Evolutionary conservation across 2,797 vertebrate genomes (phyloP).

Genomic region (Thaleichthys pacificus): DNA sequence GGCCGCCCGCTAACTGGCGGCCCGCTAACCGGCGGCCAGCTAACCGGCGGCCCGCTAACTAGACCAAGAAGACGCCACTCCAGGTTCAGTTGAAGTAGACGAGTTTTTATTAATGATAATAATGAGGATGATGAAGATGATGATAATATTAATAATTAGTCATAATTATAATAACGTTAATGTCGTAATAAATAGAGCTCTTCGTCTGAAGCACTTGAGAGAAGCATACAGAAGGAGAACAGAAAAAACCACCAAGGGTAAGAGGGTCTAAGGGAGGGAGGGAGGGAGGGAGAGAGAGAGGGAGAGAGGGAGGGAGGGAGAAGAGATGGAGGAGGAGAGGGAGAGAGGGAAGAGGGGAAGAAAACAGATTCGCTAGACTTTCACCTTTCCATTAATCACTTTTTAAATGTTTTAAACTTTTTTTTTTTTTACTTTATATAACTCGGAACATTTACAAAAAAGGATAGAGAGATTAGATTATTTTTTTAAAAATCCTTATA

Average conservation of each 20-base stretch:
- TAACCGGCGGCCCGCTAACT: neutral
- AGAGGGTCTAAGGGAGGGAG: slow-evolving; percentile 74
- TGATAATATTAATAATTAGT: slow-evolving; percentile 78
- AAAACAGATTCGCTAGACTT: slow-evolving; percentile 57
- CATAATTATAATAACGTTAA: slow-evolving; percentile 86
- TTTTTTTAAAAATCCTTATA: slow-evolving; percentile 77
- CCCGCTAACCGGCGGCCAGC: too few relatives aligned
- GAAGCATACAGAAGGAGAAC: slow-evolving; percentile 87
- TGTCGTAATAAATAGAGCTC: slow-evolving; percentile 85
- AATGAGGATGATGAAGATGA: slow-evolving; percentile 73
- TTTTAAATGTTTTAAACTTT: slow-evolving; percentile 71
- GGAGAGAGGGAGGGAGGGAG: too few relatives aligned
- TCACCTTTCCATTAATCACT: slow-evolving; percentile 75
- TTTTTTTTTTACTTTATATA: slow-evolving; percentile 72
- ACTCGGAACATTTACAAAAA: slow-evolving; percentile 80
- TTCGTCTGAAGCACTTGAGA: slow-evolving; percentile 88
- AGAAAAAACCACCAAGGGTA: slow-evolving; percentile 76
- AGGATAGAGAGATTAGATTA: slow-evolving; percentile 71
- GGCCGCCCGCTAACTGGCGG: too few relatives aligned
- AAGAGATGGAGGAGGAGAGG: too few relatives aligned
- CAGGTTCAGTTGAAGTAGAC: slow-evolving; percentile 67
- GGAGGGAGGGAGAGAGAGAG: slow-evolving; percentile 19
- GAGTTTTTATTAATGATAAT: slow-evolving; percentile 79
- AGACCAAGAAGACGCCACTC: slow-evolving; percentile 23
- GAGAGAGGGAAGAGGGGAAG: too few relatives aligned